Percentiles rank a stretch among this genome's conserved stretches.
phyloP scores from a whole-genome alignment of 2,797 vertebrate species.

The Orientallactaga sibirica region DNA sequence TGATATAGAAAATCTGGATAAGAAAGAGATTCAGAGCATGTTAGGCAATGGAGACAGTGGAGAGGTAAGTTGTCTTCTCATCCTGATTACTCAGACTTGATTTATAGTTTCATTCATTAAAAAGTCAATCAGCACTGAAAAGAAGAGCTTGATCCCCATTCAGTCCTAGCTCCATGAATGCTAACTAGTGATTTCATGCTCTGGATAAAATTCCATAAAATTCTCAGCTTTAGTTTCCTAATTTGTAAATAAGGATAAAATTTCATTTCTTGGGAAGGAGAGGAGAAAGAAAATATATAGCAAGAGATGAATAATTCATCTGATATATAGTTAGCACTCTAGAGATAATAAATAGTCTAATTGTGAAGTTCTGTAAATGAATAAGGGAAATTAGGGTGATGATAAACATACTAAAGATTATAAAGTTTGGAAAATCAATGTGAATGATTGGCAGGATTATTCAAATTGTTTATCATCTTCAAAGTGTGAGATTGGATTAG shows the following conservation, averaged over 20 bases:
- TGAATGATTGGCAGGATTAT: background rate
- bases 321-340: background rate
- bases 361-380: background rate
- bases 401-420: background rate
- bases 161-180: background rate
- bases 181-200: background rate
- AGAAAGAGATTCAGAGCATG: slow-evolving; percentile 92
- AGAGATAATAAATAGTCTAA: background rate
- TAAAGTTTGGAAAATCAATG: background rate
- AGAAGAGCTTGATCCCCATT: background rate
- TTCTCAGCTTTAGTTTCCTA: background rate
- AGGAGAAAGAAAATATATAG: background rate
- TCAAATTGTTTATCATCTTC: slow-evolving; percentile 19
- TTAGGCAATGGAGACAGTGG: slow-evolving; percentile 88
- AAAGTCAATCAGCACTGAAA: background rate
- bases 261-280: background rate
- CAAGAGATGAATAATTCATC: background rate
- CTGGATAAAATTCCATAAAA: background rate
- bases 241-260: background rate
- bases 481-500: background rate
- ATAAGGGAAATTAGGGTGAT: background rate
- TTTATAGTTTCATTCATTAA: background rate
- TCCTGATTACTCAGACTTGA: background rate
- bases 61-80: slow-evolving; percentile 87
- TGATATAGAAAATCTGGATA: slow-evolving; percentile 93